Evolutionary conservation across 2,888 invertebrate genomes (phyloP), one percentile per base, ranked within the genome.

Genomic region (Leptopilina myrica): DNA sequence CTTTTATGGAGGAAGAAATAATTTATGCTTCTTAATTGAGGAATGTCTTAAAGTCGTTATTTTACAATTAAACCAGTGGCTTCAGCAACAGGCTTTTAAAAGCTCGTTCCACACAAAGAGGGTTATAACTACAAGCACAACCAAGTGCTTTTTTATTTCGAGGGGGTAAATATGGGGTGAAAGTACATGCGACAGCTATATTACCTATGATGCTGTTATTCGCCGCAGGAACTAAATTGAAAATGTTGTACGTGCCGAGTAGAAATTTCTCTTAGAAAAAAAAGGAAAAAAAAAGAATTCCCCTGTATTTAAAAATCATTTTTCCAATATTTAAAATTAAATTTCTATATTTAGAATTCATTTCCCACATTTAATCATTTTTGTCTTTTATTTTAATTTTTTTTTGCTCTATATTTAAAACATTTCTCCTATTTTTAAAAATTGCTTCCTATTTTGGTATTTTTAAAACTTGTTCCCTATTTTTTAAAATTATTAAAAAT

Each of bases 61-160:
- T 67, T 26, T 12, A 67, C 20, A 69, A 49, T 69, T 12, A 26
- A 26, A 20, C 67, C 49, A 69, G 67, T 69, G 67, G 67, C 49
- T 53, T 53, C 73, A 73, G 53, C 53, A 73, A 73, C 73, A 73
- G 73, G 73, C 73, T 73, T 53, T 56, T 53, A 56, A 69, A 56
- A 56, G 53, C 56, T 73, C 33, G 56, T n/a, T 73, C 53, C 53
- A 5, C 53, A 56, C 9, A 73, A 14, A 26, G n/a, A 12, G n/a
- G 53, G 49, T 73, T 73, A 53, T 56, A 56, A 73, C 73, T 33
- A 73, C 53, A 8, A 53, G 73, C 53, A 33, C 73, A 56, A 53
- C 73, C 20, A 73, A 73, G 73, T 56, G 73, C 56, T 56, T 73
- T 43, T 73, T 73, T 49, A 49, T 56, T 73, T 26, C 56, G 53